phyloP scores from a whole-genome alignment of 1,140 invertebrate species.

The Micrasema longulum region DNA sequence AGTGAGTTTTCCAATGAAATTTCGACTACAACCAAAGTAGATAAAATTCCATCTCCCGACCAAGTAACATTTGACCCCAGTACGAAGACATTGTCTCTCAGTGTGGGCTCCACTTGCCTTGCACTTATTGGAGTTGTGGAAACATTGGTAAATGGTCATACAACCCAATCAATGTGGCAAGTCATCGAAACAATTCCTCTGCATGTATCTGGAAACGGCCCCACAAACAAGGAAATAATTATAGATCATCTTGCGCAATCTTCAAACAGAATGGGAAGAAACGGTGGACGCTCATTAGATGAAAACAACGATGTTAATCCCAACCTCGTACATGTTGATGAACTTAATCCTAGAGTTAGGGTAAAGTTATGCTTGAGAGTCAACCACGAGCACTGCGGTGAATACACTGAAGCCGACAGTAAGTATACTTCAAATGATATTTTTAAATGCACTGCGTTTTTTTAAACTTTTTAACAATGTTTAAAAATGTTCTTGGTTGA shows the following conservation, averaged over 20 bases:
- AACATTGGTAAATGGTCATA: slow-evolving; percentile 70
- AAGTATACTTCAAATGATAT: slow-evolving; percentile 61
- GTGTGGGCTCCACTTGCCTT: slow-evolving; percentile 80
- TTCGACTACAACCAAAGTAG: slow-evolving; percentile 81
- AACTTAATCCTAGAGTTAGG: slow-evolving; percentile 75
- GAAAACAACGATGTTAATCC: slow-evolving; percentile 66
- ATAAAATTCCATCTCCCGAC: slow-evolving; percentile 83
- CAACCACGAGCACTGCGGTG: slow-evolving; percentile 84
- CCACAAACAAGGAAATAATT: slow-evolving; percentile 76
- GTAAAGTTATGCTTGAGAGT: slow-evolving; percentile 83
- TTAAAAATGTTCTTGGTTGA: no score
- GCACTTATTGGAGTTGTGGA: slow-evolving; percentile 80
- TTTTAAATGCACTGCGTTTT: background rate
- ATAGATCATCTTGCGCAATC: slow-evolving; percentile 69
- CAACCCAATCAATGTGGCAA: slow-evolving; percentile 74
- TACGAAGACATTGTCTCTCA: slow-evolving; percentile 79
- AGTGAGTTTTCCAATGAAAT: slow-evolving; percentile 89
- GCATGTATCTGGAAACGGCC: slow-evolving; percentile 74
- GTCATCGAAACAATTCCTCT: slow-evolving; percentile 77
- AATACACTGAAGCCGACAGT: slow-evolving; percentile 85
- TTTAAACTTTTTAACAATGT: background rate
- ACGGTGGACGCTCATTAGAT: slow-evolving; percentile 65
- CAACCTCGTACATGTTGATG: slow-evolving; percentile 66
- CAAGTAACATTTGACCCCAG: slow-evolving; percentile 85
- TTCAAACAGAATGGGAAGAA: slow-evolving; percentile 58